Evolutionary conservation across 2,888 invertebrate genomes (phyloP).

Genomic region (Bugulina stolonifera): DNA sequence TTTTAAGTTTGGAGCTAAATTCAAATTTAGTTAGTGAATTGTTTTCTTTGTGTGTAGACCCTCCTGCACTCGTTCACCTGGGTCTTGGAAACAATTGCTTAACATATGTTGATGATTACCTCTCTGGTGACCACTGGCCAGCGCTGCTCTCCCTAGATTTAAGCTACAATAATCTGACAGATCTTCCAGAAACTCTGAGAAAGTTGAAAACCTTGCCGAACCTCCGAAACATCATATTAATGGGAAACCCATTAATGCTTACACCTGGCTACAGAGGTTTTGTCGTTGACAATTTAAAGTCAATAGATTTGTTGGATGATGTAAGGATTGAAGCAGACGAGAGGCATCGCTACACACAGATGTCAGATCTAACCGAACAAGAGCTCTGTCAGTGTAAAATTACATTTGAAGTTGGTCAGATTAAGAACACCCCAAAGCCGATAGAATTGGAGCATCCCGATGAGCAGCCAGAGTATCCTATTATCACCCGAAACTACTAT

Average conservation of each 20-base stretch:
- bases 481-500: conserved; percentile 45
- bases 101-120: conserved; percentile 41
- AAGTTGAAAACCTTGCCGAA: conserved; percentile 45
- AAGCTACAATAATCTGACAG: conserved; percentile 47
- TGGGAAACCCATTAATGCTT: conserved; percentile 49
- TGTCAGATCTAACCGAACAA: conserved; percentile 42
- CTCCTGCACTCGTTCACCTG: conserved; percentile 44
- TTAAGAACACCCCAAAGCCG: conserved; percentile 47
- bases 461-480: conserved; percentile 48
- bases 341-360: conserved; percentile 45
- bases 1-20: conserved; percentile 50
- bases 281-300: conserved; percentile 45
- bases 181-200: conserved; percentile 42
- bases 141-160: conserved; percentile 47
- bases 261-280: conserved; percentile 50
- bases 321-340: conserved; percentile 50
- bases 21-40: conserved; percentile 47
- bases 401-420: conserved; percentile 37
- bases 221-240: conserved; percentile 44
- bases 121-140: conserved; percentile 35
- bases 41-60: conserved; percentile 40
- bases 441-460: conserved; percentile 47
- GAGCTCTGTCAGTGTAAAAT: conserved; percentile 47
- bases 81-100: conserved; percentile 48
- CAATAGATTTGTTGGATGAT: conserved; percentile 47